Conservation (phyloP, 2,797 vertebrate genomes). For the Sarcophilus harrisii region DNA sequence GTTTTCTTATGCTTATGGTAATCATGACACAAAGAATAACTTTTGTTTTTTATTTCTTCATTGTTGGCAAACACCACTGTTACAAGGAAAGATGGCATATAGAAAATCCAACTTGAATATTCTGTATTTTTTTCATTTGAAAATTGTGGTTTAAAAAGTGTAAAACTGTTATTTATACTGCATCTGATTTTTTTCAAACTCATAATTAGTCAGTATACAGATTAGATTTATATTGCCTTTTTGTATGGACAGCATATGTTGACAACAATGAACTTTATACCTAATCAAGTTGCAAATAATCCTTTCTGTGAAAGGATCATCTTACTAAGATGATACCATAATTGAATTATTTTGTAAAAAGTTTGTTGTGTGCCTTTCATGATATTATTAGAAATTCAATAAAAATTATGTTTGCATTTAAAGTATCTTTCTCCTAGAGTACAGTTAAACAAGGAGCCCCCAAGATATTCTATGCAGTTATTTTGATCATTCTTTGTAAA, state of each 20-base stretch:
- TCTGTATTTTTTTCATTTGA: slow-evolving; percentile 64
- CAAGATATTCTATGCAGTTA: background rate
- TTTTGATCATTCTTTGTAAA: background rate
- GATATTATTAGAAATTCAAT: slow-evolving; percentile 91
- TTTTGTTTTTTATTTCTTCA: slow-evolving; percentile 56
- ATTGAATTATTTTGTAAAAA: slow-evolving; percentile 85
- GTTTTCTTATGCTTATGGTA: slow-evolving; percentile 49
- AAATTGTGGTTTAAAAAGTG: slow-evolving; percentile 61
- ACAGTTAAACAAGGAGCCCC: background rate
- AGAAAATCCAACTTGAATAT: slow-evolving; percentile 66
- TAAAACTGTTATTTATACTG: slow-evolving; percentile 75
- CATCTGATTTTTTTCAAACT: slow-evolving; percentile 60
- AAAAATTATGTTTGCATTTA: slow-evolving; percentile 89
- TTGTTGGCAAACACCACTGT: background rate
- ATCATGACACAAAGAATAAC: slow-evolving; percentile 47
- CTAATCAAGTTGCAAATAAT: slow-evolving; percentile 82
- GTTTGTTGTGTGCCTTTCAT: slow-evolving; percentile 91
- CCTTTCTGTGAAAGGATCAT: slow-evolving; percentile 99
- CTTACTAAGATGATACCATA: slow-evolving; percentile 79
- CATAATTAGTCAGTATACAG: slow-evolving; percentile 47
- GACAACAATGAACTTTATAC: slow-evolving; percentile 75
- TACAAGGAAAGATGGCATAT: slow-evolving; percentile 23
- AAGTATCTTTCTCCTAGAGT: slow-evolving; percentile 38
- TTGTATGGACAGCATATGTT: slow-evolving; percentile 28
- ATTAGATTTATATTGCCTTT: slow-evolving; percentile 39